Base-by-base conservation (phyloP, 2,113 vertebrate species). In the Lasiurus cinereus region DNA sequence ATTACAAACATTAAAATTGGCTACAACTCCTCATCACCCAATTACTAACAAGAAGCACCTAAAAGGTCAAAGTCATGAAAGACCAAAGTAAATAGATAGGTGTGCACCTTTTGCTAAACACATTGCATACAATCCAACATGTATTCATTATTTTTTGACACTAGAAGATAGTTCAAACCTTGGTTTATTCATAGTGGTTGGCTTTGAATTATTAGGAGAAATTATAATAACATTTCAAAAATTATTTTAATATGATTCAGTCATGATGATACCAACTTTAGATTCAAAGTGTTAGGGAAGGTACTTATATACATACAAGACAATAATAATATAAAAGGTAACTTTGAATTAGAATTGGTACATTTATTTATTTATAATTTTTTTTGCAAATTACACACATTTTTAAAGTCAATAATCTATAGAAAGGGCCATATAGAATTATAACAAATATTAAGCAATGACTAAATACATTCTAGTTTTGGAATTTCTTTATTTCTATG, bases 1-100 rank as follows among this genome's bases (percentile, higher is more conserved):
- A 96, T 93, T 93, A 91, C 74, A 96, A 95, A 94, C 83, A 96
- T 96, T 97, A 96, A 96, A 96, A 95, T 93, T 96, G 70, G 56
- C 90, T 95, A 95, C 85, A 97, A 94, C 46, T 83, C 92, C 56
- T 91, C 91, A 94, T 94, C 90, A 92, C 85, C 85, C 90, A 92
- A 27, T 94, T 96, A 95, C 85, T 94, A 96, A 91, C 70, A 94
- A 85, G 52, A 91, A 93, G 94, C 19, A 91, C 76, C 88, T 84
- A 48, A 93, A 93, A 95, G 74, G 78, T 91, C 88, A 93, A 92
- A 87, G 59, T 95, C 84, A 82, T 64, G 67, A 92, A 94, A 90
- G 85, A 92, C 73, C 27, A 50, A 94, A 95, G 27, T 96, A 93
- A 97, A 95, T 67, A 95, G 52, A 91, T 91, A 69, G 14, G 29